phyloP scores from a whole-genome alignment of 1,140 invertebrate species.

The Ceratosolen solmsi region DNA sequence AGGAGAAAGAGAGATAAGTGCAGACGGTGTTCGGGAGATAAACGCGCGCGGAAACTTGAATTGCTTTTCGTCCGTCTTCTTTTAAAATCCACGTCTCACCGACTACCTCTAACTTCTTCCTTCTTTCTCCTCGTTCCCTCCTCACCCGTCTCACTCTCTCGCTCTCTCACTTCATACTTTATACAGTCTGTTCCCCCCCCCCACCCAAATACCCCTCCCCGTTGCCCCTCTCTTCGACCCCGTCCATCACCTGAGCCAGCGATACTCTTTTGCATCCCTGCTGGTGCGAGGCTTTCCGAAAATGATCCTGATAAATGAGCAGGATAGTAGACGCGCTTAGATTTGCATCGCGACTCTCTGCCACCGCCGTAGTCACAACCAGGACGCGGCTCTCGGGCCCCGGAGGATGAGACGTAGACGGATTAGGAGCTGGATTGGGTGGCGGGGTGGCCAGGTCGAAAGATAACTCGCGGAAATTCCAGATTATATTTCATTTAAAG shows the following conservation, averaged over 20 bases:
- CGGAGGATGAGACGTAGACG: conserved; percentile 36
- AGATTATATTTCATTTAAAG: conserved; percentile 51
- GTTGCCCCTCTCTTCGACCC: neutral
- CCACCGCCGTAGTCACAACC: neutral
- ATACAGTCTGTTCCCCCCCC: too few relatives aligned
- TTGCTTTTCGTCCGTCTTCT: conserved; percentile 46
- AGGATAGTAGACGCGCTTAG: conserved; percentile 47
- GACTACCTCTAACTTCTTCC: too few relatives aligned
- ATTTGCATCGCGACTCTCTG: conserved; percentile 43
- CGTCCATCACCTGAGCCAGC: too few relatives aligned
- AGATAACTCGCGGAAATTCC: conserved; percentile 35
- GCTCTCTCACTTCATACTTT: too few relatives aligned
- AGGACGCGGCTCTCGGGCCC: neutral
- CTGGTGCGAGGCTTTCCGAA: conserved; percentile 28
- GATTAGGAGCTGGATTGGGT: conserved; percentile 14
- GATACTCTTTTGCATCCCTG: conserved; percentile 38
- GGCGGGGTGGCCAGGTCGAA: neutral
- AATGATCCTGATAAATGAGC: conserved; percentile 53
- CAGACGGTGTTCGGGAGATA: conserved; percentile 26
- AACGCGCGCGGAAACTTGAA: conserved; percentile 47
- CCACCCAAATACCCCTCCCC: neutral
- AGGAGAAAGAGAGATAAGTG: conserved; percentile 20
- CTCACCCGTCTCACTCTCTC: too few relatives aligned
- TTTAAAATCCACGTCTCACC: conserved; percentile 6
- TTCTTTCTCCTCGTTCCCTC: too few relatives aligned